These are phyloP conservation scores for Jaculus jaculus DNA, from an alignment of 2,113 vertebrate species.

Conservation along the genomic window DNA sequence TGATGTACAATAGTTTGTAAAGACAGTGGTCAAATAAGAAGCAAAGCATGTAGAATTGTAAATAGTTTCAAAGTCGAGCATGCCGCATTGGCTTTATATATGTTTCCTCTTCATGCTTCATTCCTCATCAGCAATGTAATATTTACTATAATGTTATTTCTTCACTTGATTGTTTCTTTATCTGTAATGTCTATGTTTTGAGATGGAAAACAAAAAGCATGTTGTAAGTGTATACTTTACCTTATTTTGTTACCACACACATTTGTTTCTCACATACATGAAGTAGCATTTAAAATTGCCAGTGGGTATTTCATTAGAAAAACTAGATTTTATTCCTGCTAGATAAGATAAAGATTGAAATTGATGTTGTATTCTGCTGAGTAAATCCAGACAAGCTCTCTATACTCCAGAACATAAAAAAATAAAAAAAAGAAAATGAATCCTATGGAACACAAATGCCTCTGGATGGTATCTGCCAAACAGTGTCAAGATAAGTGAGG, in stretches of 20 bases:
- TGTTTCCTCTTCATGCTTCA: not conserved
- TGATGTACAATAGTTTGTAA: not conserved
- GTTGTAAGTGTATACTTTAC: not conserved
- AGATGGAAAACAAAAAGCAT: not conserved
- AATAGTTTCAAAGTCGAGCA: not conserved
- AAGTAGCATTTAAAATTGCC: not conserved
- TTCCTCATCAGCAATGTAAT: not conserved
- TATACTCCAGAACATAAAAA: not conserved
- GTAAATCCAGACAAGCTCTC: not conserved
- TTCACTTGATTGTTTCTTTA: not conserved
- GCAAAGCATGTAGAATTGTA: not conserved
- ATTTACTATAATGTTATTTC: not conserved
- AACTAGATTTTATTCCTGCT: not conserved
- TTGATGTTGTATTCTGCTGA: not conserved
- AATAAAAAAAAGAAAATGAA: not conserved
- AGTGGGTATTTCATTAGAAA: constrained; percentile 33
- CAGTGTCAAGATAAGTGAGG: not conserved
- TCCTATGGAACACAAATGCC: not conserved
- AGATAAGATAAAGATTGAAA: constrained; percentile 31
- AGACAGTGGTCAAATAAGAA: not conserved
- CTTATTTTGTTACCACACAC: not conserved
- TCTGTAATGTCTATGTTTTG: not conserved
- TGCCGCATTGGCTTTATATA: not conserved
- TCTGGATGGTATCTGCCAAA: not conserved
- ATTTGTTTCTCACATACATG: not conserved